Conservation (phyloP, 92 coral and sea anemone species). For the Porites divaricata region DNA sequence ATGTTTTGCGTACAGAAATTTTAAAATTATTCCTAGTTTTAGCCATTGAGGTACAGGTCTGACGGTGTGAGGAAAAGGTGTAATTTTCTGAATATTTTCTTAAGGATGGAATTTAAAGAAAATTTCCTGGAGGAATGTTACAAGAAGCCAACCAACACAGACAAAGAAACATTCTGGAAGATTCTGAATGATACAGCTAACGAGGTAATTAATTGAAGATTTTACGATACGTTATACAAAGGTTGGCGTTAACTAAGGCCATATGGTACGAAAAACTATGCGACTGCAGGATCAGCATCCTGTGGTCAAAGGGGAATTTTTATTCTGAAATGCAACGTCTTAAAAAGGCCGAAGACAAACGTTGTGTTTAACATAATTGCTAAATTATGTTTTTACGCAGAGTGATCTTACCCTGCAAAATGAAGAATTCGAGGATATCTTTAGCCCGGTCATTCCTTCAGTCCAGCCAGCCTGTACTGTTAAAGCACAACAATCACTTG, state of each 20-base stretch:
- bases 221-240: no score
- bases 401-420: neutral
- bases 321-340: neutral
- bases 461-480: neutral
- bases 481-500: constrained; percentile 3
- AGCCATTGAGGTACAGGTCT: no score
- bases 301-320: no score
- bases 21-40: no score
- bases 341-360: neutral
- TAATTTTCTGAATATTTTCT: no score
- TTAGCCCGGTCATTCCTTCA: neutral
- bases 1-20: no score
- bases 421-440: neutral
- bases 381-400: neutral
- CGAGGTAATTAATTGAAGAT: neutral
- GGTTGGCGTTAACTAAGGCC: no score
- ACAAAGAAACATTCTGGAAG: constrained; percentile 12
- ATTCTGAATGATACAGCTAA: neutral
- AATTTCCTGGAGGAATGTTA: neutral
- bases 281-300: no score
- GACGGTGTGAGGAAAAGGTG: no score
- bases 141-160: neutral
- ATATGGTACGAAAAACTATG: no score
- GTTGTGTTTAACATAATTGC: no score
- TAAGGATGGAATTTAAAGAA: constrained; percentile 8